Conservation (phyloP, 2,797 vertebrate species). For the Acrossocheilus wenchowensis region DNA sequence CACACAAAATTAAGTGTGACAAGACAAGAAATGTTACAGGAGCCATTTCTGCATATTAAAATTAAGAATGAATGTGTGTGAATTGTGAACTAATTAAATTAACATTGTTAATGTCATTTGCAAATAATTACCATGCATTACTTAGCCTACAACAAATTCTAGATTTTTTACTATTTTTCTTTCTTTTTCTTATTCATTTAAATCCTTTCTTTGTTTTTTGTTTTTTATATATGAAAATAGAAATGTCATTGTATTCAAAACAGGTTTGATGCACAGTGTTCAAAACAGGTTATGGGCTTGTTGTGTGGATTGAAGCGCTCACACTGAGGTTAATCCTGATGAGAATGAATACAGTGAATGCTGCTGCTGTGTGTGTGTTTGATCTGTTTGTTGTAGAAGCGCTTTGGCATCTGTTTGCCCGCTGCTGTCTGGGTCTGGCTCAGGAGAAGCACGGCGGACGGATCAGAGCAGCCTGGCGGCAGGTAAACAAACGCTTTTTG, state of each 20-base stretch:
- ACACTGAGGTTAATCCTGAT: neutral
- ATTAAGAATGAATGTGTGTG: neutral
- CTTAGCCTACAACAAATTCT: neutral
- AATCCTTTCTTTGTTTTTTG: neutral
- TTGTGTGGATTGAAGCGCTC: neutral
- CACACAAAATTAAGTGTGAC: neutral
- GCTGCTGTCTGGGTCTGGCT: conserved; percentile 11
- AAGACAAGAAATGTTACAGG: neutral
- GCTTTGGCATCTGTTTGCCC: neutral
- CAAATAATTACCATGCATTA: neutral
- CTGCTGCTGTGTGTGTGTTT: neutral
- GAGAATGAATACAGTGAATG: neutral
- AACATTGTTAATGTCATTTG: neutral
- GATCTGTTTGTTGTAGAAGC: neutral
- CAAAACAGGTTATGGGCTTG: neutral
- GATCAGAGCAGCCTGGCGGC: conserved; percentile 12
- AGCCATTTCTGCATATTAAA: neutral
- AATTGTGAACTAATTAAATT: neutral
- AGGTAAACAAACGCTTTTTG: conserved; percentile 36
- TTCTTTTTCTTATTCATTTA: neutral
- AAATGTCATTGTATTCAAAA: neutral
- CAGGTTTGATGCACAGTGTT: neutral
- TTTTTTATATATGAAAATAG: too few species aligned
- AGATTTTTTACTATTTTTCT: neutral
- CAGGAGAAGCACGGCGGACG: conserved; percentile 6